Base-by-base conservation (phyloP, 2,888 invertebrate species). In the Muscina levida region DNA sequence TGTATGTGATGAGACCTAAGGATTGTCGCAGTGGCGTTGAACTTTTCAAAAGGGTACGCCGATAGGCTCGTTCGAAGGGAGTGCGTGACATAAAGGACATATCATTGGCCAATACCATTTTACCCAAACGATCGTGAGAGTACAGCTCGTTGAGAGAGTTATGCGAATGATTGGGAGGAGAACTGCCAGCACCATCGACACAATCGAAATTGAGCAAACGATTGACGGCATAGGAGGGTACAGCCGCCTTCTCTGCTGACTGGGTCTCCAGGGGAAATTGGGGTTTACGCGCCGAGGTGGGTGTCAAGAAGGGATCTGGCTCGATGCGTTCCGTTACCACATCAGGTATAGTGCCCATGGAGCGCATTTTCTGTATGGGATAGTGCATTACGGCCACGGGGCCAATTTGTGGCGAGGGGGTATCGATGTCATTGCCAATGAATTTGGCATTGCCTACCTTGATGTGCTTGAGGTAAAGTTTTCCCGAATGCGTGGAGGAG, bases 391-490 rank as follows among this genome's bases (percentile, higher is more conserved):
- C 46, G 10, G 67, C 72, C 24, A n/a, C 22, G 22, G 24, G 10
- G 1, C 51, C 24, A 2, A 62, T 51, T 8, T 77, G 75, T 2
- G 78, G 68, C 39, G 82, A 74, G 1, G 87, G 85, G 37, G 84
- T 86, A 24, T 89, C 89, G 6, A 11, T 42, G 56, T 90, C 90
- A 74, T 87, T 89, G 0, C 90, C 91, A 67, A 91, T 88, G 75
- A 90, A 91, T 79, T 91, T 91, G 59, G 91, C 89, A 84, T 89
- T 90, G 73, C 91, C 91, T 39, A 91, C 89, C 85, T 90, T 90
- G n/a, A 46, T 71, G 74, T 89, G 86, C 79, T 90, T 90, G 1
- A 87, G 82, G 53, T 84, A 90, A 24, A 88, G 68, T 75, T 89
- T 88, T 17, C 88, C 87, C 48, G 88, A 86, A 11, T 84, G 84